A percentile compares a stretch with the other conserved stretches of the same genome.
Conservation (phyloP, 2,888 invertebrate species). For the Macroteleia sp. region DNA sequence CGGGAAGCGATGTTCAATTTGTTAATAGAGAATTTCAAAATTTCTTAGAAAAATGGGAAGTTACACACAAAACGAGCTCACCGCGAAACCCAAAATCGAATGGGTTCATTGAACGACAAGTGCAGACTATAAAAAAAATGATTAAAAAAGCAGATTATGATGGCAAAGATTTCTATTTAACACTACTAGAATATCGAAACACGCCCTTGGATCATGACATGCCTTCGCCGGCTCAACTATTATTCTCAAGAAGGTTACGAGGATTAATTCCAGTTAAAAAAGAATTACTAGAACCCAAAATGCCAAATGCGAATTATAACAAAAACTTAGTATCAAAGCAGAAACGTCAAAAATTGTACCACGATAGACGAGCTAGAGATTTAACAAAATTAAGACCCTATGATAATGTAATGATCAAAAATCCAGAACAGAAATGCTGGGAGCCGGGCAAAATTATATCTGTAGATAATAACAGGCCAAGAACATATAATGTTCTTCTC, state of each 20-base stretch:
- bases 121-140: constrained; percentile 67
- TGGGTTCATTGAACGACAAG: no score
- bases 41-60: constrained; percentile 36
- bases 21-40: constrained; percentile 27
- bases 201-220: constrained; percentile 55
- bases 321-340: constrained; percentile 6
- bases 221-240: constrained; percentile 61
- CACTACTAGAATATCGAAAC: constrained; percentile 65
- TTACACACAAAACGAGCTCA: constrained; percentile 18
- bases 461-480: constrained; percentile 15
- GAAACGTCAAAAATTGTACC: constrained; percentile 28
- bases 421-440: not conserved
- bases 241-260: constrained; percentile 50
- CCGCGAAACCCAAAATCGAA: no score
- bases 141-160: constrained; percentile 56
- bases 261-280: constrained; percentile 33
- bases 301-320: not conserved
- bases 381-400: constrained; percentile 4
- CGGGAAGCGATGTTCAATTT: constrained; percentile 68
- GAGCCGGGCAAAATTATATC: constrained; percentile 8
- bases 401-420: constrained; percentile 6
- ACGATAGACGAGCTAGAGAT: constrained; percentile 30
- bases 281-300: not conserved
- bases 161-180: constrained; percentile 48
- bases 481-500: constrained; percentile 24